Base-by-base conservation (phyloP, 2,797 vertebrate species). In the Danio aesculapii region DNA sequence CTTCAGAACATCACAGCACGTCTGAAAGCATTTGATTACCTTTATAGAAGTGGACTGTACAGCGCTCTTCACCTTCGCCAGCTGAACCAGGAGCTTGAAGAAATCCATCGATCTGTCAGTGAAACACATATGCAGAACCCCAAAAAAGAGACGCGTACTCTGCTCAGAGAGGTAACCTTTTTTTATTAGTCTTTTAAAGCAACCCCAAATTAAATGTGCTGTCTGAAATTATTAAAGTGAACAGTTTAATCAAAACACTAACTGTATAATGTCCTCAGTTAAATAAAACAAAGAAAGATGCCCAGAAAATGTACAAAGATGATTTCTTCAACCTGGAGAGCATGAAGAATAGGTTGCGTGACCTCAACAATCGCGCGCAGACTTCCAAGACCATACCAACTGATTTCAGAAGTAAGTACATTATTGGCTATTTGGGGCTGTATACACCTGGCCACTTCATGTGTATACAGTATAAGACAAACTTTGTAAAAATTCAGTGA, bases 311-410 rank as follows among this genome's bases (percentile, higher is more conserved):
- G 85, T 81, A 91, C 58, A 81, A 16, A 11, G 75, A 86, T 0
- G 81, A 94, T 58, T 69, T 73, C 19, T 52, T 91, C 8, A 95
- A 95, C 84, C 84, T 94, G 76, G 90, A 91, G 84, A 57, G 84
- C 0, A 77, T 94, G 41, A 93, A 81, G 83, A 90, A 90, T 49
- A 90, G 83, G 46, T 77, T 94, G 2, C 91, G 91, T 21, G 64
- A 82, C 57, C 83, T 95, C 59, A 92, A 89, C 86, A 94, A 94
- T 73, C 82, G 64, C 0, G 85, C 81, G 0, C 87, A 93, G 85
- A 90, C 87, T 66, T 93, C 92, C 84, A 91, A 80, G 70, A 87
- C 89, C 9, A 92, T 94, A 47, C 91, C 92, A 16, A 83, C 72
- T 16, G 84, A 90, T 70, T 92, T 91, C 83, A 90, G 30, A 85